Conservation (phyloP, 2,113 vertebrate genomes). For the Cebidichthys violaceus region DNA sequence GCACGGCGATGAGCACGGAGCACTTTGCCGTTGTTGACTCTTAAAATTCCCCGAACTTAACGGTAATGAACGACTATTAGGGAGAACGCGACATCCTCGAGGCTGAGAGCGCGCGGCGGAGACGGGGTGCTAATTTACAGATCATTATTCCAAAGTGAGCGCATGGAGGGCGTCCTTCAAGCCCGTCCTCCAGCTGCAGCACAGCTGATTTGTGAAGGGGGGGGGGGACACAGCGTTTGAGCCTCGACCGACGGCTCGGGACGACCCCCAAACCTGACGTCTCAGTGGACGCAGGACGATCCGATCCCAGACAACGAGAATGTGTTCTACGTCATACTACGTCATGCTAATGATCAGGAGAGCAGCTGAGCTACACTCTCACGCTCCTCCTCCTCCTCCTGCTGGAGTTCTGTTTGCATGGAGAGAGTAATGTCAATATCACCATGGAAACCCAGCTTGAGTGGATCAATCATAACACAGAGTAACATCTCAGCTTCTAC, state of each 20-base stretch:
- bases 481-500: slow-evolving; percentile 21
- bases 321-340: neutral
- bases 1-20: slow-evolving; percentile 65
- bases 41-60: slow-evolving; percentile 56
- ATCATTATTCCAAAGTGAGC: slow-evolving; percentile 61
- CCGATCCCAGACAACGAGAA: neutral
- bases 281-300: neutral
- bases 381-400: no score
- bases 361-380: neutral
- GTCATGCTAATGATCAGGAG: neutral
- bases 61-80: slow-evolving; percentile 53
- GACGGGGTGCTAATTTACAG: slow-evolving; percentile 38
- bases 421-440: neutral
- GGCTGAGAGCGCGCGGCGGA: neutral
- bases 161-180: slow-evolving; percentile 50
- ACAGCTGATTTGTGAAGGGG: slow-evolving; percentile 30
- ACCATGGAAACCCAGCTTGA: slow-evolving; percentile 14
- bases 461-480: slow-evolving; percentile 35
- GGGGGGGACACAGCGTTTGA: slow-evolving; percentile 26
- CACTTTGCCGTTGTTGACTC: slow-evolving; percentile 59
- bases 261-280: neutral
- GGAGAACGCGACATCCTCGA: slow-evolving; percentile 39
- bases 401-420: neutral
- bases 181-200: slow-evolving; percentile 47
- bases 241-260: neutral